Base-by-base conservation (phyloP, 2,113 vertebrate species). In the Sclerurus mexicanus region DNA sequence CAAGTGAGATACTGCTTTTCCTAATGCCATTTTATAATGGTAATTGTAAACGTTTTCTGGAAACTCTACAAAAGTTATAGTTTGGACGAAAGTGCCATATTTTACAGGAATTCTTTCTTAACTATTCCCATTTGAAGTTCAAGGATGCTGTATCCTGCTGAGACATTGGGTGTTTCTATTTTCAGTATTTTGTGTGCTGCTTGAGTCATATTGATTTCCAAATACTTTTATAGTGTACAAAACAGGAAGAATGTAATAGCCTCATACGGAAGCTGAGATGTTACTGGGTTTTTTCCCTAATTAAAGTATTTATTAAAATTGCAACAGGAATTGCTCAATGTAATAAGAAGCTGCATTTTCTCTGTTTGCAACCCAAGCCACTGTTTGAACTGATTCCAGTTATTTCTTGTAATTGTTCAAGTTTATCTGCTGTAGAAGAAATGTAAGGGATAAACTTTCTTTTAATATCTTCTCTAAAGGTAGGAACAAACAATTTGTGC, bases 171-270 rank as follows among this genome's bases (percentile, higher is more conserved):
- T 85, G 28, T 94, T 96, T 93, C 93, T 97, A 96, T 98, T 97
- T 97, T 98, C 88, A 92, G 94, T 85, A 53, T 52, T 97, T 97
- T 96, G 64, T 97, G 53, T 96, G 63, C 69, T 94, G 40, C 74
- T 94, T 90, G 84, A 97, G 64, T 95, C 80, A 63, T 97, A 95
- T 90, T 98, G 94, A 97, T 98, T 97, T 96, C 82, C 87, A 97
- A 83, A 97, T 93, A 96, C 87, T 90, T 93, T 59, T 76, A 95
- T 96, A 93, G 82, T 95, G 87, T 95, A 92, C 82, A 97, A 94
- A 98, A 96, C 92, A 97, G 89, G 96, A 97, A 97, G 89, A 93
- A 39, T 79, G 30, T 93, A 96, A 94, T 89, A 88, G 93, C 80
- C 74, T 93, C 74, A 67, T 60, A 74, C 5, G 42, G 81, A 88